phyloP scores from a whole-genome alignment of 2,113 vertebrate genomes.

The Leuciscus idus region DNA sequence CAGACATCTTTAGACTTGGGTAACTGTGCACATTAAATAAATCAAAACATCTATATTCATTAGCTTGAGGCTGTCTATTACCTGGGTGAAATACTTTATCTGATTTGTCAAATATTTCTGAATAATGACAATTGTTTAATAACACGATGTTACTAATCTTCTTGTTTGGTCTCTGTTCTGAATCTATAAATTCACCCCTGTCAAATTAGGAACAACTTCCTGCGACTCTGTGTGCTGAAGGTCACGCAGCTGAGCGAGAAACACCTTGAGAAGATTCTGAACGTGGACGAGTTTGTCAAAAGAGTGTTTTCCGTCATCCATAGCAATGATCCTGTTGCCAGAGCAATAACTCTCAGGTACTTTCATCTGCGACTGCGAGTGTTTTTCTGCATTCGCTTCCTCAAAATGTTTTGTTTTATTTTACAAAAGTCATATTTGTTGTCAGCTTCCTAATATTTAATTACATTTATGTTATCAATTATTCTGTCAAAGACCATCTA shows the following conservation, averaged over 20 bases:
- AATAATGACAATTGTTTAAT: background rate
- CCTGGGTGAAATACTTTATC: background rate
- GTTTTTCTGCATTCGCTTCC: background rate
- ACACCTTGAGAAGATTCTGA: constrained; percentile 97
- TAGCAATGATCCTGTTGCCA: constrained; percentile 95
- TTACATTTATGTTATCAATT: background rate
- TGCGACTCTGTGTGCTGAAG: constrained; percentile 94
- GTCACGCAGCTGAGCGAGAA: constrained; percentile 99
- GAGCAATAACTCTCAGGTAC: constrained; percentile 95
- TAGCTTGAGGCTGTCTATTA: too few relatives aligned
- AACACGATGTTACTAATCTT: background rate
- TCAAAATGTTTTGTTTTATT: background rate
- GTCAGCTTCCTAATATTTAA: background rate
- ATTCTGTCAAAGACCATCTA: background rate
- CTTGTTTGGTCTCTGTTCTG: background rate
- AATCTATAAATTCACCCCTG: background rate
- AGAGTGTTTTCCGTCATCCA: constrained; percentile 97
- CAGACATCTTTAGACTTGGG: constrained; percentile 97
- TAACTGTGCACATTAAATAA: constrained; percentile 60
- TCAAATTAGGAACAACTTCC: constrained; percentile 89
- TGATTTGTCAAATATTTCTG: background rate
- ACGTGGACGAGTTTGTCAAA: constrained; percentile 98
- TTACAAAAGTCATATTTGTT: background rate
- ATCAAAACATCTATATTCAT: background rate
- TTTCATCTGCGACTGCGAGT: too few relatives aligned